Percentiles rank a stretch among this genome's conserved stretches.
Conservation (phyloP, 2,888 invertebrate genomes). For the Pyrrhia umbra region DNA sequence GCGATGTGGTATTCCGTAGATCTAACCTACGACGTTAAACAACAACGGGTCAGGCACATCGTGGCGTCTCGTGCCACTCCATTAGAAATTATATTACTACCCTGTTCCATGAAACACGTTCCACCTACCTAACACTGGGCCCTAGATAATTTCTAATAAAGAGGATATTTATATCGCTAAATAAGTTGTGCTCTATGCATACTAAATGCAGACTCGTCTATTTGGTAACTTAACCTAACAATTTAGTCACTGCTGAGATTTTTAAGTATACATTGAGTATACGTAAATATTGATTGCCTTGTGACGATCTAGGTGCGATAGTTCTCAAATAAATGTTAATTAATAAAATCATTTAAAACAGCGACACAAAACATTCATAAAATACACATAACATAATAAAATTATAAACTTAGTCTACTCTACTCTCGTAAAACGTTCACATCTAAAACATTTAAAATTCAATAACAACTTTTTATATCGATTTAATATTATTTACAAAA, state of each 20-base stretch:
- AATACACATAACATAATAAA: constrained; percentile 74
- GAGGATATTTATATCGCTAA: constrained; percentile 61
- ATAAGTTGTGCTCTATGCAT: constrained; percentile 74
- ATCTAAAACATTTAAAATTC: constrained; percentile 84
- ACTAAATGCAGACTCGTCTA: constrained; percentile 85
- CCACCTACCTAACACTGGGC: constrained; percentile 35
- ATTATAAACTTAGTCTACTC: constrained; percentile 71
- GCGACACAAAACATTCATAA: constrained; percentile 71
- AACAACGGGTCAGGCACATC: constrained; percentile 83
- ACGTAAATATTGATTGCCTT: constrained; percentile 52
- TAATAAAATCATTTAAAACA: constrained; percentile 72
- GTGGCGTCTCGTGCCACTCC: constrained; percentile 74
- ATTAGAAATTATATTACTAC: constrained; percentile 64
- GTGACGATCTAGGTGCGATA: constrained; percentile 38
- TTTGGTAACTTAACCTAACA: constrained; percentile 82
- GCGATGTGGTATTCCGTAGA: constrained; percentile 68
- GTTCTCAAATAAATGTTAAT: constrained; percentile 53
- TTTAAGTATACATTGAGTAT: constrained; percentile 62
- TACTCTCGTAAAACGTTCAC: constrained; percentile 79
- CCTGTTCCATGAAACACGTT: constrained; percentile 55
- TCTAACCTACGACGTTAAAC: constrained; percentile 65
- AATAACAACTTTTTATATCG: constrained; percentile 82
- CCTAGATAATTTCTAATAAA: constrained; percentile 63
- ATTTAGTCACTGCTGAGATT: constrained; percentile 74
- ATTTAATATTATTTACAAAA: constrained; percentile 83